These are phyloP conservation scores for Mustela lutreola DNA, from an alignment of 2,113 vertebrate genomes.

Conservation along the genomic window DNA sequence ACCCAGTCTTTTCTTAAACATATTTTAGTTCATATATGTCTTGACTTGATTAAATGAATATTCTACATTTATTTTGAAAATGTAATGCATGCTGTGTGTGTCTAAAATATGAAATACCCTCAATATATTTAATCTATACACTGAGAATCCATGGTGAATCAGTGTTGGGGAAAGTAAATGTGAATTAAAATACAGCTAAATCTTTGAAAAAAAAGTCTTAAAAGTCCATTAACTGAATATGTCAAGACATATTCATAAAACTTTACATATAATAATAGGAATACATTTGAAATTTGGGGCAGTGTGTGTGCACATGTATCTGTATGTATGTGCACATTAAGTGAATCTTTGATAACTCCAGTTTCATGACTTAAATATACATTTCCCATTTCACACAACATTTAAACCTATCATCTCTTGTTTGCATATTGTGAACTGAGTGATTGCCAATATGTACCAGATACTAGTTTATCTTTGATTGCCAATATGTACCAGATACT, in stretches of 20 bases:
- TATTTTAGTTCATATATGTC: neutral
- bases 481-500: neutral
- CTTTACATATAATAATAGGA: neutral
- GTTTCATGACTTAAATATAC: neutral
- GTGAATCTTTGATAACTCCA: neutral
- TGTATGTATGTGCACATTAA: neutral
- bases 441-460: neutral
- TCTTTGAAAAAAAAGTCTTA: neutral
- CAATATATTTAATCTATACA: neutral
- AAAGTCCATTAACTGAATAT: neutral
- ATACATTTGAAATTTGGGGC: neutral
- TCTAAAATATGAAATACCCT: neutral
- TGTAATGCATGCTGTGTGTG: neutral
- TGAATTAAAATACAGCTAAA: neutral
- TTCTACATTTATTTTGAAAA: constrained; percentile 29
- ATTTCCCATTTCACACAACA: constrained; percentile 10
- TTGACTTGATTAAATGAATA: neutral
- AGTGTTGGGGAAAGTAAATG: neutral
- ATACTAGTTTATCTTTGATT: neutral
- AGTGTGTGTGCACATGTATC: too few species aligned
- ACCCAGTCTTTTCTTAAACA: neutral
- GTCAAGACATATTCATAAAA: neutral
- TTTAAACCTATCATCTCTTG: neutral
- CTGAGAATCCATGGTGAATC: neutral
- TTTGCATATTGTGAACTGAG: neutral